Evolutionary conservation across 2,888 invertebrate genomes (phyloP), one percentile per base, ranked within the genome.

Genomic region (Pantelozetes paolii): DNA sequence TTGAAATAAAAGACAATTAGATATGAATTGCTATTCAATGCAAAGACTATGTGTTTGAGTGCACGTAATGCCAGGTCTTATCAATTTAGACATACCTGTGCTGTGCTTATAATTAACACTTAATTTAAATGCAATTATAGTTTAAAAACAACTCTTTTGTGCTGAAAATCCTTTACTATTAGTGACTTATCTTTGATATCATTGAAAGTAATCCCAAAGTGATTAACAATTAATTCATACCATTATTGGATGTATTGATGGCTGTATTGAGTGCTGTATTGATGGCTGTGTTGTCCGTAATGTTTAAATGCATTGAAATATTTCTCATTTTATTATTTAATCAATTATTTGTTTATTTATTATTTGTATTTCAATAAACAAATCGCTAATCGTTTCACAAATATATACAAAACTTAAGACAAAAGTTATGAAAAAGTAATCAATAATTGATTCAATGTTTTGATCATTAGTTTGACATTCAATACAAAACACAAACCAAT

Each of bases 241-340:
- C 48, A 48, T 48, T 48, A 20, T 48, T 48, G 48, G 48, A n/a
- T 15, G 48, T 9, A 48, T 48, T n/a, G 48, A 9, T 15, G 3
- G 48, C 15, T 15, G n/a, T n/a, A n/a, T n/a, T n/a, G n/a, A n/a
- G n/a, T n/a, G n/a, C n/a, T n/a, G 20, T 9, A 9, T 9, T 40
- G 40, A 40, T 40, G 13, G 20, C 20, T 59, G 59, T 42, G 28
- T 59, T 59, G 26, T 59, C 59, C 15, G 59, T n/a, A n/a, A n/a
- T n/a, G n/a, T n/a, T 26, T 28, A 62, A 62, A n/a, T 62, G 62
- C 18, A 62, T 30, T 11, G 62, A 62, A 62, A 62, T 30, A 20
- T 36, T 62, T 62, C 62, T 62, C 62, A 62, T 62, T 62, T 13
- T 59, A n/a, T n/a, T n/a, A n/a, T 59, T 32, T 62, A 9, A 62